phyloP scores from a whole-genome alignment of 2,888 invertebrate genomes.

The Schizaphis graminum region DNA sequence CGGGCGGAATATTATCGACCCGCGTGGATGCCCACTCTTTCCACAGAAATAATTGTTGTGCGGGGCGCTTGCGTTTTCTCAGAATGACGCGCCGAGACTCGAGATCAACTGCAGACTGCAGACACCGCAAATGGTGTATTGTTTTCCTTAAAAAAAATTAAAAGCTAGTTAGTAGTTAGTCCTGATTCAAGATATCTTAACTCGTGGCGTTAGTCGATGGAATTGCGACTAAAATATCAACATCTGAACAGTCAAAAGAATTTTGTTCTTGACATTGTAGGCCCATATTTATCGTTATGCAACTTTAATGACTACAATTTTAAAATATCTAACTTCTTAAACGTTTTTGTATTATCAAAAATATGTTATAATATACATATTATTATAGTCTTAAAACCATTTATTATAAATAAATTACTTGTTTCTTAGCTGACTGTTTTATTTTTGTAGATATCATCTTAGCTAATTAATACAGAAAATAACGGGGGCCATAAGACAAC shows the following conservation, averaged over 20 bases:
- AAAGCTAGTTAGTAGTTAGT: background rate
- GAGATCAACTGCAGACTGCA: background rate
- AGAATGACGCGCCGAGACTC: constrained; percentile 15
- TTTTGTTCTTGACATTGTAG: background rate
- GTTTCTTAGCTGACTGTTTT: background rate
- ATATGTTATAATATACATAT: too few species aligned
- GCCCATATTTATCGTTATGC: background rate
- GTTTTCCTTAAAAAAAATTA: background rate
- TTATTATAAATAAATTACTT: background rate
- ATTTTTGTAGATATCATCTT: background rate
- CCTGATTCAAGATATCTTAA: background rate
- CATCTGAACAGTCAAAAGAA: background rate
- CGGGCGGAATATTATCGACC: constrained; percentile 59
- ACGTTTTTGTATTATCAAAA: background rate
- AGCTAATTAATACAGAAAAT: too few species aligned
- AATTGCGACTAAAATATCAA: background rate
- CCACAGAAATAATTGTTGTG: background rate
- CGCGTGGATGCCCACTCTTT: background rate
- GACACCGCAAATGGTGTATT: constrained; percentile 8
- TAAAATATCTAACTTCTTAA: background rate
- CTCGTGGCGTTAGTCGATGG: background rate
- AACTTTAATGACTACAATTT: background rate
- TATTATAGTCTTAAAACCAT: background rate
- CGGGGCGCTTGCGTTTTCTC: constrained; percentile 54
- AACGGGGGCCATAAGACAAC: too few species aligned